Percentiles rank a stretch among this genome's conserved stretches.
These are phyloP conservation scores for Toxotes jaculatrix DNA, from an alignment of 2,113 vertebrate genomes.

Conservation along the genomic window DNA sequence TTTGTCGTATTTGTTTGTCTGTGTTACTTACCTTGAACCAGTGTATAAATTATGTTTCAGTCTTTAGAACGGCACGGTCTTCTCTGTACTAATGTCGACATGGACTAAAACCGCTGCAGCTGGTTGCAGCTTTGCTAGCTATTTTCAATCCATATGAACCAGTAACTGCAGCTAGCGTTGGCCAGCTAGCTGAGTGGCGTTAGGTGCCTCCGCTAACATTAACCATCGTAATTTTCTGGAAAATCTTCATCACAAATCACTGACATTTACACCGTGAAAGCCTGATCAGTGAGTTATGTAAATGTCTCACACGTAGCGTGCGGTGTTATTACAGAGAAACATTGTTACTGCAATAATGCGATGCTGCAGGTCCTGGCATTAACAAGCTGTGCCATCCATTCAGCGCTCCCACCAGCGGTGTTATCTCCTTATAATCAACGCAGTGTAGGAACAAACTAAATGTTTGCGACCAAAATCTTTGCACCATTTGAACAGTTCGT, in stretches of 20 bases:
- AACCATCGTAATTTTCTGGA: neutral
- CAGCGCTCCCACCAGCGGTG: constrained; percentile 10
- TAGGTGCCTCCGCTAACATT: constrained; percentile 16
- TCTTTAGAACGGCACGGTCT: neutral
- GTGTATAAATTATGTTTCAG: neutral
- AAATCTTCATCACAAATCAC: constrained; percentile 9
- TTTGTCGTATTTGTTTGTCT: neutral
- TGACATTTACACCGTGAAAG: constrained; percentile 22
- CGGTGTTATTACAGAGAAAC: constrained; percentile 23
- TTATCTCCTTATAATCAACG: constrained; percentile 7
- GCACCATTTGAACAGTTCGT: neutral
- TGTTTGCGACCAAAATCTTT: neutral
- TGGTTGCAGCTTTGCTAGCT: constrained; percentile 37
- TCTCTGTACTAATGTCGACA: constrained; percentile 26
- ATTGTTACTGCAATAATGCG: constrained; percentile 36
- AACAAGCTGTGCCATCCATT: constrained; percentile 35
- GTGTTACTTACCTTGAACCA: constrained; percentile 11
- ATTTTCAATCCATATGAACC: constrained; percentile 36
- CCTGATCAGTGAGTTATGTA: neutral
- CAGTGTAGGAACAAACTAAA: constrained; percentile 1
- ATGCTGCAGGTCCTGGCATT: constrained; percentile 53
- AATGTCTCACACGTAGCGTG: neutral
- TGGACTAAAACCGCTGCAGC: constrained; percentile 33
- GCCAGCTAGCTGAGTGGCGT: constrained; percentile 48
- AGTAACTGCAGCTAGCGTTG: constrained; percentile 59